Percentiles rank a stretch among this genome's conserved stretches.
Evolutionary conservation across 1,140 invertebrate species (phyloP).

Genomic region (Venustaconcha ellipsiformis): DNA sequence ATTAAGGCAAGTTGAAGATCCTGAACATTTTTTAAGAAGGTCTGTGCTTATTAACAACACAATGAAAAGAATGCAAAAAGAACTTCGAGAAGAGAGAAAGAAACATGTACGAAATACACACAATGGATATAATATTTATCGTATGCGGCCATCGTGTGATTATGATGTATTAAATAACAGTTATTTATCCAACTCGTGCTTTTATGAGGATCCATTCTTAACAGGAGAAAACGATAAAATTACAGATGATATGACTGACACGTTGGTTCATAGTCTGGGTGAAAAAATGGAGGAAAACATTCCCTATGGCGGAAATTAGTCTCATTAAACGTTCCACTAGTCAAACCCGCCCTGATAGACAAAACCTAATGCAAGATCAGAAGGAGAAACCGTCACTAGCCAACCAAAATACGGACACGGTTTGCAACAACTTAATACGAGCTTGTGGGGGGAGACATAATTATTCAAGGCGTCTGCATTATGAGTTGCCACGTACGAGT

Average conservation of each 20-base stretch:
- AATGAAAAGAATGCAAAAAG: conserved; percentile 85
- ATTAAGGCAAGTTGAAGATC: conserved; percentile 88
- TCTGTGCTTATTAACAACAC: conserved; percentile 93
- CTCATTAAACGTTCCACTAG: too few species aligned
- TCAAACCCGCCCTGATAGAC: too few species aligned
- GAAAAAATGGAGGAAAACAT: too few species aligned
- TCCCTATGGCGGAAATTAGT: too few species aligned
- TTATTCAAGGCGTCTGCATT: too few species aligned
- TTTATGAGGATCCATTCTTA: conserved; percentile 26
- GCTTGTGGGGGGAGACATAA: too few species aligned
- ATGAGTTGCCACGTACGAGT: too few species aligned
- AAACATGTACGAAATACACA: background rate
- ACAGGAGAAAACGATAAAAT: conserved; percentile 33
- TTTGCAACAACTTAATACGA: too few species aligned
- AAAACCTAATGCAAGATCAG: too few species aligned
- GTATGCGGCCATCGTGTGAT: background rate
- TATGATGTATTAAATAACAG: conserved; percentile 47
- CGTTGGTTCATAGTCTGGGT: conserved; percentile 15
- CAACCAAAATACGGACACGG: too few species aligned
- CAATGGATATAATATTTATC: conserved; percentile 7
- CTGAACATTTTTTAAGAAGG: conserved; percentile 84
- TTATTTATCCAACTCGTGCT: conserved; percentile 37
- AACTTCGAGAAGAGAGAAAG: conserved; percentile 85
- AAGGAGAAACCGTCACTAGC: too few species aligned
- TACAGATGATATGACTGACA: conserved; percentile 40